Evolutionary conservation across 2,113 vertebrate genomes (phyloP), one percentile per base, ranked within the genome.

Genomic region (Ctenodactylus gundi): DNA sequence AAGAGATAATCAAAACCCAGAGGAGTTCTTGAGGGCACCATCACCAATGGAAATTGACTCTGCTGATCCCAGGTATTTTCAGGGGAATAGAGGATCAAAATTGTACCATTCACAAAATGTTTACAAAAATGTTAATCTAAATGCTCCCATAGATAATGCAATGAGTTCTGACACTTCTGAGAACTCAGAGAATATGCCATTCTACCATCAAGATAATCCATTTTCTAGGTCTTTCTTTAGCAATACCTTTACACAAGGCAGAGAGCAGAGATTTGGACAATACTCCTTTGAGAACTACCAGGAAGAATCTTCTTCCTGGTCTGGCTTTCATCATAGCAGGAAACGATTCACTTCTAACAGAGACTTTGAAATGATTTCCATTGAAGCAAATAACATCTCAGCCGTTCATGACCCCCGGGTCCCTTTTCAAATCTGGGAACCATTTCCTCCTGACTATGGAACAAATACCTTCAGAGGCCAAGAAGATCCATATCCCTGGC

Each of bases 31-130:
- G 57, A 96, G 96, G 88, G 90, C 96, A 36, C 97, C 97, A 0
- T 98, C 98, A 4, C 95, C 98, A 49, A 98, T 97, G 97, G 98
- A 98, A 51, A 94, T 97, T 70, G 97, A 97, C 70, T 68, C 83
- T 87, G 20, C 83, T 36, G 96, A 97, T 46, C 93, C 98, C 41
- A 93, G 76, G 8, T 87, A 86, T 95, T 97, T 90, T 88, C 97
- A 97, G 76, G 97, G 97, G 58, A 97, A 94, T 8, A 95, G 95
- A 67, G 98, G 95, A 65, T 96, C 97, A 0, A 20, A 97, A 44
- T 96, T 94, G 88, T 98, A 97, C 65, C 95, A 55, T 58, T 94
- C 98, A 80, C 98, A 98, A 92, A 93, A 89, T 18, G 62, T 95
- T 84, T 97, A 96, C 4, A 97, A 90, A 84, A 95, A 83, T 92